phyloP scores from a whole-genome alignment of 2,888 invertebrate species.

The Amblyjoppa proteus region DNA sequence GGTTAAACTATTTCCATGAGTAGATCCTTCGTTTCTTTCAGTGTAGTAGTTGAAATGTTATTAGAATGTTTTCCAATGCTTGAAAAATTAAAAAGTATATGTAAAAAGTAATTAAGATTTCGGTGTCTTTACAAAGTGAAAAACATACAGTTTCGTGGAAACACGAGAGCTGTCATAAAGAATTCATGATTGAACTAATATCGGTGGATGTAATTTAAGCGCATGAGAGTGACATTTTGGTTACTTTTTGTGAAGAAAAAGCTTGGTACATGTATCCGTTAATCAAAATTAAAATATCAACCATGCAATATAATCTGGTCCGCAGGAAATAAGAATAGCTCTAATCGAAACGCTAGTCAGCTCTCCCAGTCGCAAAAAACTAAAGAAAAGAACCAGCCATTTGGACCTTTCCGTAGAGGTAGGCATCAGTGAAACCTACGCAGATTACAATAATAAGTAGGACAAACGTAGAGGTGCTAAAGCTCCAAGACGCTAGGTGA shows the following conservation, averaged over 20 bases:
- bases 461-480: slow-evolving; percentile 2
- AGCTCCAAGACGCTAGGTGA: background rate
- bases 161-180: background rate
- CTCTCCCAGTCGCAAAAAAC: slow-evolving; percentile 85
- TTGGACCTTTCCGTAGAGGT: slow-evolving; percentile 92
- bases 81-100: background rate
- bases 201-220: background rate
- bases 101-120: background rate
- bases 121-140: background rate
- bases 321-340: slow-evolving; percentile 82
- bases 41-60: background rate
- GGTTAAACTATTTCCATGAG: background rate
- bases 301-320: slow-evolving; percentile 64
- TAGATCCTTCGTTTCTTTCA: background rate
- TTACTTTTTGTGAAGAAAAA: slow-evolving; percentile 2
- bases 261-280: slow-evolving; percentile 9
- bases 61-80: background rate
- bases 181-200: background rate
- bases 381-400: slow-evolving; percentile 87
- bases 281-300: slow-evolving; percentile 32
- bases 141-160: background rate
- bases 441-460: slow-evolving; percentile 47
- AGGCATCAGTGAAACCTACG: slow-evolving; percentile 74
- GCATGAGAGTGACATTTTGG: slow-evolving; percentile 41
- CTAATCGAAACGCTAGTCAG: slow-evolving; percentile 82